These are phyloP conservation scores for Illadopsis cleaveri DNA, from an alignment of 2,113 vertebrate species.

Conservation along the genomic window DNA sequence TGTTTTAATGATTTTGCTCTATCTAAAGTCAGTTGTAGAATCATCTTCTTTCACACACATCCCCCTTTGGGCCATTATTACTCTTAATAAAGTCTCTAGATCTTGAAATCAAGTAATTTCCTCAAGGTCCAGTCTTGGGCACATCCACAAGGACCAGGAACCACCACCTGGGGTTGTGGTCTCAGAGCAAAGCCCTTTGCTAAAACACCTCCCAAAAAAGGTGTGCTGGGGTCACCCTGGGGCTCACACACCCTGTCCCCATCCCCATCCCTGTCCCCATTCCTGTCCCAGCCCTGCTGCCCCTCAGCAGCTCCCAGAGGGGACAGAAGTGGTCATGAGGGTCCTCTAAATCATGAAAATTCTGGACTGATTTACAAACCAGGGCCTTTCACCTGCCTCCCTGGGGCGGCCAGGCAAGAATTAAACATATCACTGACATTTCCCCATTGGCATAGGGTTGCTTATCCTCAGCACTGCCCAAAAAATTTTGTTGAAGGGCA, in stretches of 20 bases:
- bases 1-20: not conserved
- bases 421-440: not conserved
- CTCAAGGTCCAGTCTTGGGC: not conserved
- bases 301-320: not conserved
- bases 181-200: not conserved
- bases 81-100: not conserved
- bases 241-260: not conserved
- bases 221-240: not conserved
- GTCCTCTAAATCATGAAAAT: not conserved
- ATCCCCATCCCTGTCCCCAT: no score
- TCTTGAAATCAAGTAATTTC: not conserved
- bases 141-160: not conserved
- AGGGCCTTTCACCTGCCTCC: not conserved
- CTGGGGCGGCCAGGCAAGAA: not conserved
- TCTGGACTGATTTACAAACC: not conserved
- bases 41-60: rapidly evolving
- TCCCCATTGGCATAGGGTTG: not conserved
- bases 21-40: not conserved
- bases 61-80: not conserved
- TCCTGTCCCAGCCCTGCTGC: not conserved
- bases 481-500: not conserved
- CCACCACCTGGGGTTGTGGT: not conserved
- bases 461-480: not conserved
- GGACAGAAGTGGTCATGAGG: not conserved
- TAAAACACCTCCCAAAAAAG: not conserved